These are phyloP conservation scores for Phoronis australis DNA, from an alignment of 2,888 invertebrate genomes.

Conservation along the genomic window DNA sequence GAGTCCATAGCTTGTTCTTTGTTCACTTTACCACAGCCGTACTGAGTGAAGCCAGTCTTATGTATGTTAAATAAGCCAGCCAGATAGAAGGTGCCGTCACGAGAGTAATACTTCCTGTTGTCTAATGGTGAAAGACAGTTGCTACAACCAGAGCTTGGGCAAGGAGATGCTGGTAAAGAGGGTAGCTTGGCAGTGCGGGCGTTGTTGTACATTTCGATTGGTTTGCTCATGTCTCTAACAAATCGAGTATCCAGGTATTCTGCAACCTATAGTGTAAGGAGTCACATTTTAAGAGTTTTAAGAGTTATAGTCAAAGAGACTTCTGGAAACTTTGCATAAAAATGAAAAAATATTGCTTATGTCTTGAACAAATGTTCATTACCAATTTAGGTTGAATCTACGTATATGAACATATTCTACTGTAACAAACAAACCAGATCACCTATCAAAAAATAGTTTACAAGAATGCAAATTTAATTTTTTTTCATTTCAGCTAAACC, in stretches of 20 bases:
- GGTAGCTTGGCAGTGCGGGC: conserved; percentile 16
- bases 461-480: conserved; percentile 5
- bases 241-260: conserved; percentile 23
- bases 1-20: conserved; percentile 11
- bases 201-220: conserved; percentile 28
- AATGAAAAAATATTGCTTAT: too few species aligned
- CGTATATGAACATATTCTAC: too few species aligned
- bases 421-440: too few species aligned
- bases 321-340: too few species aligned
- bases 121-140: conserved; percentile 27
- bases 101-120: conserved; percentile 27
- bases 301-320: too few species aligned
- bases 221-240: conserved; percentile 21
- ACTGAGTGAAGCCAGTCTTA: conserved; percentile 16
- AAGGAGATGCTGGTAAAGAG: conserved; percentile 25
- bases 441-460: too few species aligned
- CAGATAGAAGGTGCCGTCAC: too few species aligned
- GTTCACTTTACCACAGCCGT: conserved; percentile 29
- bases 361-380: too few species aligned
- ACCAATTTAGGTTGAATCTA: too few species aligned
- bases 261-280: conserved; percentile 40
- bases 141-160: conserved; percentile 25
- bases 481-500: conserved; percentile 4
- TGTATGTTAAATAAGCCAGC: too few species aligned
- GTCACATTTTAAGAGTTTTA: too few species aligned